These are phyloP conservation scores for Galeruca laticollis DNA, from an alignment of 2,888 invertebrate species.

Conservation along the genomic window DNA sequence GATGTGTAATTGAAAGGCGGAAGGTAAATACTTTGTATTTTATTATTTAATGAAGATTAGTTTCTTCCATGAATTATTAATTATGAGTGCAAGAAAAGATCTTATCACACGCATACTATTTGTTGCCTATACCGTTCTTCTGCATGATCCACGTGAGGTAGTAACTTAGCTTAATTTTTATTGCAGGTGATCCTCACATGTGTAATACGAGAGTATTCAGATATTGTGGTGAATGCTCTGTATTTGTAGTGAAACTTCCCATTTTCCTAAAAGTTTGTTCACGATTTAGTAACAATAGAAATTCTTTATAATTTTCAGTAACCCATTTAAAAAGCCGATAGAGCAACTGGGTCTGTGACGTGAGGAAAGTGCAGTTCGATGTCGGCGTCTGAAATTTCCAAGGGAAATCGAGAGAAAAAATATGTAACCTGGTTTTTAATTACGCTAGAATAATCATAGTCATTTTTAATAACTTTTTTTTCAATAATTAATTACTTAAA, in stretches of 20 bases:
- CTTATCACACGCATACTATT: background rate
- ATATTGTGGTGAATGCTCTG: background rate
- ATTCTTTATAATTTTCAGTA: too few species aligned
- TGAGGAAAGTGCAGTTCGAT: too few species aligned
- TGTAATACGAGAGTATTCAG: background rate
- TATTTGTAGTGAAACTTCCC: background rate
- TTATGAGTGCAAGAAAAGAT: background rate
- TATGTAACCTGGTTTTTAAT: too few species aligned
- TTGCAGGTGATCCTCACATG: background rate
- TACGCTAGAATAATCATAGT: too few species aligned
- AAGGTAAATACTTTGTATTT: background rate
- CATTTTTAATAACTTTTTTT: too few species aligned
- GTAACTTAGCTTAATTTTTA: background rate
- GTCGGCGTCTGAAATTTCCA: too few species aligned
- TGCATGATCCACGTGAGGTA: slow-evolving; percentile 1
- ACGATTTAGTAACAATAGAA: too few species aligned
- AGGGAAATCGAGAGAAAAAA: too few species aligned
- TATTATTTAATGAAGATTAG: background rate
- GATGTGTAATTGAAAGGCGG: slow-evolving; percentile 4
- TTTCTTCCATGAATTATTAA: slow-evolving; percentile 1
- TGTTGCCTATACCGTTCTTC: background rate
- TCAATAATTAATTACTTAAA: too few species aligned
- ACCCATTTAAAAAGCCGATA: too few species aligned
- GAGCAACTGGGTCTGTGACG: too few species aligned
- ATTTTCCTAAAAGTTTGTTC: background rate